Base-by-base conservation (phyloP, 2,113 vertebrate genomes). In the Orycteropus afer region DNA sequence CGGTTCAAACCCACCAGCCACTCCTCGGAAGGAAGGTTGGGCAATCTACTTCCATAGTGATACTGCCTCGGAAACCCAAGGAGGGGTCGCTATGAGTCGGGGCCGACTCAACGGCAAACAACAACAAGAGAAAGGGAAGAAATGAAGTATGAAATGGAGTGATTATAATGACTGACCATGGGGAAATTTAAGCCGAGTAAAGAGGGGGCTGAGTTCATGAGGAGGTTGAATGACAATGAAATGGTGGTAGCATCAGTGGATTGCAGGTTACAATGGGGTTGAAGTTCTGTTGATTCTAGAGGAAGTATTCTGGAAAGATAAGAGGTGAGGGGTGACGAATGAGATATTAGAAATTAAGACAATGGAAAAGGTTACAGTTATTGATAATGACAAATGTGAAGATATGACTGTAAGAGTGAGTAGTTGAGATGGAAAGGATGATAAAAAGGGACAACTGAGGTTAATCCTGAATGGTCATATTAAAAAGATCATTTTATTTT, bases 381-480 rank as follows among this genome's bases (percentile, higher is more conserved):
- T 83, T 78, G 53, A 40, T 47, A 55, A 55, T 17, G 34, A 34
- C 8, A 71, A 12, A 6, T 20, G 25, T 20, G 59, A 89, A 47
- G 53, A 32, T 25, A 1, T 15, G 49, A 34, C 59, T 93, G 7
- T 23, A 91, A 32, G 25, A 57, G 53, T 40, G 25, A 37, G 51
- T 34, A 12, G 47, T 25, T 6, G 15, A 84, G 25, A 22, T 74
- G n/a, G 13, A 42, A 13, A 37, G 22, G 29, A 23, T 42, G 47
- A 29, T 57, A 17, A 71, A 8, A 65, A 76, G 51, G 74, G 79
- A 53, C 47, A 49, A 76, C 63, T 78, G 87, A 47, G 81, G 93
- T 69, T 93, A 85, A 74, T 94, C 92, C 77, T 23, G 8, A 59
- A 93, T 65, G 89, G 59, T 89, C 83, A 13, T 92, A 29, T 86